A percentile compares a stretch with the other conserved stretches of the same genome.
phyloP scores from a whole-genome alignment of 2,113 vertebrate species.

The Orycteropus afer region DNA sequence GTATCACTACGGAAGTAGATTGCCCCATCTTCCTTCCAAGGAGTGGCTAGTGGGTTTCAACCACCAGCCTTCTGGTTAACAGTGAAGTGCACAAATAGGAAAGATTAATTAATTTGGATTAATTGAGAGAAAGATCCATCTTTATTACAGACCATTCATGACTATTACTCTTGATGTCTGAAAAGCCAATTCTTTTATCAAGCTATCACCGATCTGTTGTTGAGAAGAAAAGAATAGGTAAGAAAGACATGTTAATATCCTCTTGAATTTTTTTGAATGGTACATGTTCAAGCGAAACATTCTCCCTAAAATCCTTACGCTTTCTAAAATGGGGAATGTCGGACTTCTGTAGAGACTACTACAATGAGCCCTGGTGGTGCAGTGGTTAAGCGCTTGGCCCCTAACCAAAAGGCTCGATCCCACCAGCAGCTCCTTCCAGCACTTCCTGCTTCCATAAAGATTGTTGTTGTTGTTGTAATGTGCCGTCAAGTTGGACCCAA shows the following conservation, averaged over 20 bases:
- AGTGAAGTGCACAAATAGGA: neutral
- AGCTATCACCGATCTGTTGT: neutral
- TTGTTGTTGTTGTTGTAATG: neutral
- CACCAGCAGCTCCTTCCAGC: neutral
- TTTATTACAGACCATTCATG: neutral
- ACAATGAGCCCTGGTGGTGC: no score
- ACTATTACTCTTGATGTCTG: neutral
- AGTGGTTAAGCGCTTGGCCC: no score
- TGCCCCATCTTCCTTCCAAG: no score
- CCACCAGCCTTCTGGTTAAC: no score
- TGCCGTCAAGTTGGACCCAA: no score
- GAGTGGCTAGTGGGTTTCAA: no score
- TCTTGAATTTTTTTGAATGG: neutral
- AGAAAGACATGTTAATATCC: neutral
- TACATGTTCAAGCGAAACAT: neutral
- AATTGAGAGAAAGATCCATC: neutral
- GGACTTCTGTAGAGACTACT: neutral
- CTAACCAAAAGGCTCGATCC: no score
- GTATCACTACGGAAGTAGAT: no score
- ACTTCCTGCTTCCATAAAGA: neutral
- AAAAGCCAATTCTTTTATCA: neutral
- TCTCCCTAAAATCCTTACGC: neutral
- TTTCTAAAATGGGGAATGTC: neutral
- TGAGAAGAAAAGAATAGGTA: neutral
- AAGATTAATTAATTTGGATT: neutral